These are phyloP conservation scores for Poeciliopsis retropinna DNA, from an alignment of 2,113 vertebrate genomes.

Conservation along the genomic window DNA sequence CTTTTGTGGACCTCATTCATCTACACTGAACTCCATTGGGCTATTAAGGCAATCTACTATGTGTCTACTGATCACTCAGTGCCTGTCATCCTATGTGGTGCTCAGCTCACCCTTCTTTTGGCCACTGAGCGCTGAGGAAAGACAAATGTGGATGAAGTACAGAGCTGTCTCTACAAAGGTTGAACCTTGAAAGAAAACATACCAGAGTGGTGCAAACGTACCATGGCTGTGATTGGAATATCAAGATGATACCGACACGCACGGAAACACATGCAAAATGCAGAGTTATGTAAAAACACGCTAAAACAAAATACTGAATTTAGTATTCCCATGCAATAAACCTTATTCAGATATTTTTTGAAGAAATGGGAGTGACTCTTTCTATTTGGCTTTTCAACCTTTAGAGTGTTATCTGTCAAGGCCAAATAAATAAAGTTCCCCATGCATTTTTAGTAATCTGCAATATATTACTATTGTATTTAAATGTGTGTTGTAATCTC, in stretches of 20 bases:
- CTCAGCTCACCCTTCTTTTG: slow-evolving; percentile 29
- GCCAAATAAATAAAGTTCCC: too few relatives aligned
- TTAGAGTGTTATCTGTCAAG: too few relatives aligned
- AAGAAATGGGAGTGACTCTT: neutral
- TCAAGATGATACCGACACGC: neutral
- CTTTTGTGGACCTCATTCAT: slow-evolving; percentile 47
- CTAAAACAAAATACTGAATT: neutral
- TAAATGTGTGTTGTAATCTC: too few relatives aligned
- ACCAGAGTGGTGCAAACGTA: neutral
- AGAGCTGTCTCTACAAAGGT: slow-evolving; percentile 28
- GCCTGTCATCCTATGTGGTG: slow-evolving; percentile 27
- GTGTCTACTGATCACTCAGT: slow-evolving; percentile 31
- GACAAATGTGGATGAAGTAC: slow-evolving; percentile 17
- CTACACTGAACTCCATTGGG: slow-evolving; percentile 5
- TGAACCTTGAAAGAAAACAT: slow-evolving; percentile 32
- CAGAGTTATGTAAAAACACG: neutral
- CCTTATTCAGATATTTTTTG: neutral
- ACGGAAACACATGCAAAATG: neutral
- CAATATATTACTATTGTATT: too few relatives aligned
- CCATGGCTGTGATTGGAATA: neutral
- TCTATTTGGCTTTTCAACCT: too few relatives aligned
- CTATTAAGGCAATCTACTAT: slow-evolving; percentile 25
- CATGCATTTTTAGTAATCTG: too few relatives aligned
- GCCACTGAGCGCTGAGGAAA: slow-evolving; percentile 31
- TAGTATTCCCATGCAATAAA: neutral